Evolutionary conservation across 2,113 vertebrate genomes (phyloP).

Genomic region (Murina feae): DNA sequence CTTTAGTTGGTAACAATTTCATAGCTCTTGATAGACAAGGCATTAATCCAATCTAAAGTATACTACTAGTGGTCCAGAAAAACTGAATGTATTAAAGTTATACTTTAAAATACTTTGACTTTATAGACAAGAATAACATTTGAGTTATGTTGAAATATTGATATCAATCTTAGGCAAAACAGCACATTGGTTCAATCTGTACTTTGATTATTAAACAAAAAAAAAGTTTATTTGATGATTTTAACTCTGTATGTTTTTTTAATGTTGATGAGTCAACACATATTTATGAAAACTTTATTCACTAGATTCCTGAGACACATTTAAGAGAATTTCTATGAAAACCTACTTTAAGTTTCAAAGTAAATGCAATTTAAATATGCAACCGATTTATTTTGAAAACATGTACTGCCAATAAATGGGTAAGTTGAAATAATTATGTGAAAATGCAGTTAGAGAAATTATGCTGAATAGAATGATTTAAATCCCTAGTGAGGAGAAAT

Average conservation of each 20-base stretch:
- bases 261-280: neutral
- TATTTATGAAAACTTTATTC: neutral
- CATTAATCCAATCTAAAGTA: neutral
- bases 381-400: neutral
- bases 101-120: neutral
- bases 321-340: neutral
- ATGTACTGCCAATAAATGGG: neutral
- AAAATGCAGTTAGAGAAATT: neutral
- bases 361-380: neutral
- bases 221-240: neutral
- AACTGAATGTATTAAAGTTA: neutral
- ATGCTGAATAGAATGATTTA: neutral
- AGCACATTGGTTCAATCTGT: accelerated
- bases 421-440: neutral
- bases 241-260: neutral
- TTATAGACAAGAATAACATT: neutral
- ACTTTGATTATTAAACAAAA: neutral
- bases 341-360: neutral
- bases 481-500: neutral
- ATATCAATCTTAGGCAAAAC: neutral
- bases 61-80: neutral
- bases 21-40: neutral
- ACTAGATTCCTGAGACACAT: neutral
- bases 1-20: accelerated
- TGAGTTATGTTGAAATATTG: neutral